phyloP scores from a whole-genome alignment of 2,797 vertebrate genomes.

The Thunnus albacares region DNA sequence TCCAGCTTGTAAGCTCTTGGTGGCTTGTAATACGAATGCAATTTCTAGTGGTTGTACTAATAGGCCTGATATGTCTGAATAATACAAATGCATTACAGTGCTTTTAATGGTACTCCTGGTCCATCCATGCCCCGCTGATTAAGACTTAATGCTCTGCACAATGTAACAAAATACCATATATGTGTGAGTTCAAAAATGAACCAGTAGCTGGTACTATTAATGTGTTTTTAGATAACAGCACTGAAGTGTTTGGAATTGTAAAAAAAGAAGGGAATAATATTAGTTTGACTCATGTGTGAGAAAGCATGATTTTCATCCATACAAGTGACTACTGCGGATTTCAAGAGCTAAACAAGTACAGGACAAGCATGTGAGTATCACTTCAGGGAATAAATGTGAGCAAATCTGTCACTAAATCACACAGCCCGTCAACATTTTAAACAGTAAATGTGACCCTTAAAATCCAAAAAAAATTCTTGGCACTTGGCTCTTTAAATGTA shows the following conservation, averaged over 20 bases:
- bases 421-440: background rate
- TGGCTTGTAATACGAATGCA: conserved; percentile 72
- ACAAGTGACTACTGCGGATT: background rate
- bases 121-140: conserved; percentile 53
- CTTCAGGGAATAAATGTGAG: background rate
- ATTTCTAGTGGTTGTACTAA: conserved; percentile 68
- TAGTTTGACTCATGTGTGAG: background rate
- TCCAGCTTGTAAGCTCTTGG: conserved; percentile 67
- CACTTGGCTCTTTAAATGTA: background rate
- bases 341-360: background rate
- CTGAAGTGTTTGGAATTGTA: conserved; percentile 16
- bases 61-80: conserved; percentile 72
- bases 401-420: background rate
- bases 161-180: conserved; percentile 31
- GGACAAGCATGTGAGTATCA: background rate
- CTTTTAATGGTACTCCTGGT: conserved; percentile 65
- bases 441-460: background rate
- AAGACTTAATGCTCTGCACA: conserved; percentile 46
- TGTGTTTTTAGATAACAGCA: conserved; percentile 16
- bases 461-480: rapidly evolving
- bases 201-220: conserved; percentile 13
- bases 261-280: background rate
- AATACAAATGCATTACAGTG: conserved; percentile 62
- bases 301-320: background rate
- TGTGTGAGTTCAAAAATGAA: background rate